Base-by-base conservation (phyloP, 2,888 invertebrate genomes). In the Oxytorus armatus region DNA sequence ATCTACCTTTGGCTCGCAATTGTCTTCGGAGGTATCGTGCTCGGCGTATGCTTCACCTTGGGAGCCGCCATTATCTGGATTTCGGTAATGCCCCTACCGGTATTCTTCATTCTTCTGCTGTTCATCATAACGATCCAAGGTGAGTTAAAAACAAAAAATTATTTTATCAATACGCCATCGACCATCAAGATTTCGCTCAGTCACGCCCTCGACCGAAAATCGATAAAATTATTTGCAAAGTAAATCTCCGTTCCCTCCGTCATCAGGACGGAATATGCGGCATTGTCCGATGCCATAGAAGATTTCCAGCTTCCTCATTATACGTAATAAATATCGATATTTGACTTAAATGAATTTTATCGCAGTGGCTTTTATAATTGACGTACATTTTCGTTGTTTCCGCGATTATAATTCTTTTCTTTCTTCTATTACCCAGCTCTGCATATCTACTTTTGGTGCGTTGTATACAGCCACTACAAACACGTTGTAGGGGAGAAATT, bases 391-490 rank as follows among this genome's bases (percentile, higher is more conserved):
- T 51, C n/a, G 2, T 25, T 11, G 0, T 11, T 1, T 7, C 5
- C 14, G 8, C 5, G 0, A 23, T 51, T 21, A 1, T 0, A 0
- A 0, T 3, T 23, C 8, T 10, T 10, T 51, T n/a, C 4, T 18
- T 0, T 18, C 36, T 39, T 1, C 1, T 33, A 11, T 49, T 2
- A 33, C 47, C 1, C 59, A 81, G 81, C 51, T n/a, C 5, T 78
- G 21, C 65, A 75, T 16, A 57, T 61, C 11, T 75, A 81, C 59
- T 36, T 68, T 11, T 81, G 81, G 81, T 23, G 66, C 7, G 59
- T 81, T 16, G 47, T 75, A 7, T 78, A 69, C 75, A 70, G 75
- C 18, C 69, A 66, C 59, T 78, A 81, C 75, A 70, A 78, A 39
- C 59, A 78, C 14, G 33, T 78, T 0, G 18, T 75, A n/a, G 57